Percentiles rank a stretch among this genome's conserved stretches.
Evolutionary conservation across 1,140 invertebrate species (phyloP).

Genomic region (Temnothorax longispinosus): DNA sequence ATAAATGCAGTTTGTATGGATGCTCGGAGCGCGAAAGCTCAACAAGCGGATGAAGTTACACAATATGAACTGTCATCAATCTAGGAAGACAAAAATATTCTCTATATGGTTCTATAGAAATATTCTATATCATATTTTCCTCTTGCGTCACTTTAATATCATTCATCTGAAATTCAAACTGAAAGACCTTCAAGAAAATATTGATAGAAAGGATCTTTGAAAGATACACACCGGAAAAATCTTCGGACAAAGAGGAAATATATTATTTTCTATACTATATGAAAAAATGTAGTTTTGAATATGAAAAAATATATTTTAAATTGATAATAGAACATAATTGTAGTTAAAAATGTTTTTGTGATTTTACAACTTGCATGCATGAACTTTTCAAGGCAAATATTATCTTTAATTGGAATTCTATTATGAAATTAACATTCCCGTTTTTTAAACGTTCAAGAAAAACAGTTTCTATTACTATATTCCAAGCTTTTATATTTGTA

Average conservation of each 20-base stretch:
- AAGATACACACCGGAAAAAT: neutral
- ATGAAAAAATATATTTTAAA: neutral
- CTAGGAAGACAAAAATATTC: conserved; percentile 24
- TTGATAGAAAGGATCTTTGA: neutral
- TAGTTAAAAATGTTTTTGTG: neutral
- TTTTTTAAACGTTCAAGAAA: neutral
- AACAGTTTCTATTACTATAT: neutral
- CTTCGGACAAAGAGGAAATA: neutral
- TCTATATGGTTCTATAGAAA: neutral
- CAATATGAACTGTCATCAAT: conserved; percentile 17
- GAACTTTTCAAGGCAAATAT: neutral
- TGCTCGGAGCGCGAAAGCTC: conserved; percentile 21
- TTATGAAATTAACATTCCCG: neutral
- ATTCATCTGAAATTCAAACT: neutral
- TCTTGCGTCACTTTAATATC: neutral
- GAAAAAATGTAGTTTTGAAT: neutral
- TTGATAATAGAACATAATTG: neutral
- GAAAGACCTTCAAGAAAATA: neutral
- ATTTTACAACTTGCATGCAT: neutral
- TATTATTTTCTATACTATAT: neutral
- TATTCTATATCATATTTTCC: neutral
- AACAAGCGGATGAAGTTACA: conserved; percentile 13
- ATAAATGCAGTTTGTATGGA: conserved; percentile 1
- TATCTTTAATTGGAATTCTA: neutral
- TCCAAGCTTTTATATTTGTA: neutral